Conservation (phyloP, 2,113 vertebrate genomes). For the Dendrocopos noguchii region DNA sequence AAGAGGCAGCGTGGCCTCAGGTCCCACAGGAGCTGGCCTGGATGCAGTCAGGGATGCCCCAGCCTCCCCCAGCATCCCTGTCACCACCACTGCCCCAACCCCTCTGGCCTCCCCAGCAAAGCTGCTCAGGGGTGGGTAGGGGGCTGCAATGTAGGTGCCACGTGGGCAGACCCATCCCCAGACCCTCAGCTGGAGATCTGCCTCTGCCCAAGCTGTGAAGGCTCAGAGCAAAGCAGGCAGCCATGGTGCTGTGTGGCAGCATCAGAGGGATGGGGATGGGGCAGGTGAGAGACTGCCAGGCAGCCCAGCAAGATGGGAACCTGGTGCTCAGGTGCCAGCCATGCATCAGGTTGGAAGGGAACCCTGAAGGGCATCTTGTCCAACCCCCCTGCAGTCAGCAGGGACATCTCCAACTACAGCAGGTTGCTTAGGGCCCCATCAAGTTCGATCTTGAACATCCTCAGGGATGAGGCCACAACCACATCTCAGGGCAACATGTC, state of each 20-base stretch:
- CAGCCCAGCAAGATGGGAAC: neutral
- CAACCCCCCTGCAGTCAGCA: too few species aligned
- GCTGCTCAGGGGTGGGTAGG: accelerated
- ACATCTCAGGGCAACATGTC: too few species aligned
- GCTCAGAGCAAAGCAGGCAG: neutral
- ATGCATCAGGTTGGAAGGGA: too few species aligned
- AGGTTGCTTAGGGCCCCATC: too few species aligned
- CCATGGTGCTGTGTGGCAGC: neutral
- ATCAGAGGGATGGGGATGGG: neutral
- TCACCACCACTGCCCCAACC: neutral
- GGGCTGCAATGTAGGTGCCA: neutral
- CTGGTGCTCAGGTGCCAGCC: neutral
- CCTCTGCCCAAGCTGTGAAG: accelerated
- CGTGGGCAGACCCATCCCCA: too few species aligned
- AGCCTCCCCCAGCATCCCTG: neutral
- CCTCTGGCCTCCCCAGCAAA: neutral
- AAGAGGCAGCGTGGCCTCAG: neutral
- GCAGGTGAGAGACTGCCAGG: neutral
- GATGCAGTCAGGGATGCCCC: neutral
- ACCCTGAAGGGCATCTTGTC: too few species aligned
- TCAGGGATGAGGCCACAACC: too few species aligned
- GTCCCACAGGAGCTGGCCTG: neutral
- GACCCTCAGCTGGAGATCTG: neutral
- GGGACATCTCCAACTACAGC: too few species aligned
- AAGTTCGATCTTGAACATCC: too few species aligned